phyloP scores from a whole-genome alignment of 2,797 vertebrate genomes.

The Picus viridis region DNA sequence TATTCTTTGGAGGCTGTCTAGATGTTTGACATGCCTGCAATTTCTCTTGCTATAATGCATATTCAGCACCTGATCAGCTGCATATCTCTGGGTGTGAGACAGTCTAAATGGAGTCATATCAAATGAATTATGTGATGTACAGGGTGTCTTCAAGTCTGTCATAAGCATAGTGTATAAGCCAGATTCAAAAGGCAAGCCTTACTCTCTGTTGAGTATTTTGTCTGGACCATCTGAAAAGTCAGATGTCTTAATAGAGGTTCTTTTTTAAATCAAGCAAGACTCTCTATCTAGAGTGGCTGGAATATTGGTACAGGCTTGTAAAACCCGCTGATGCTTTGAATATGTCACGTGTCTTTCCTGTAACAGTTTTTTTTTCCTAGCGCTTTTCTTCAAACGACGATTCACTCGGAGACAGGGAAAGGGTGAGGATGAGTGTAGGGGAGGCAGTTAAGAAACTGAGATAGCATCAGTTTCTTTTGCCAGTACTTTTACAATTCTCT shows the following conservation, averaged over 20 bases:
- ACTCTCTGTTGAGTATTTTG: neutral
- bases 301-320: neutral
- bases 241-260: neutral
- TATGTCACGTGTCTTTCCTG: neutral
- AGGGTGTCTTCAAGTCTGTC: conserved; percentile 27
- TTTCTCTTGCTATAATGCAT: conserved; percentile 51
- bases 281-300: neutral
- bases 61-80: conserved; percentile 66
- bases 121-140: conserved; percentile 33
- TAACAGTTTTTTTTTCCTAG: neutral
- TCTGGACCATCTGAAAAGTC: conserved; percentile 4
- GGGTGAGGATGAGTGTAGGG: neutral
- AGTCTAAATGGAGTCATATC: conserved; percentile 25
- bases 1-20: conserved; percentile 48
- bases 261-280: neutral
- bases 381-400: neutral
- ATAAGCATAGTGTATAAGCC: neutral
- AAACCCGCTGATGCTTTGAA: neutral
- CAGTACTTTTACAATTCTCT: neutral
- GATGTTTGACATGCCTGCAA: conserved; percentile 25
- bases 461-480: neutral
- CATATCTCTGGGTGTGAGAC: conserved; percentile 33
- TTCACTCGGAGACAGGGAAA: neutral
- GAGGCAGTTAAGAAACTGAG: neutral
- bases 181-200: conserved; percentile 16